A percentile compares a stretch with the other conserved stretches of the same genome.
phyloP scores from a whole-genome alignment of 2,797 vertebrate species.

The Ctenopoma kingsleyae region DNA sequence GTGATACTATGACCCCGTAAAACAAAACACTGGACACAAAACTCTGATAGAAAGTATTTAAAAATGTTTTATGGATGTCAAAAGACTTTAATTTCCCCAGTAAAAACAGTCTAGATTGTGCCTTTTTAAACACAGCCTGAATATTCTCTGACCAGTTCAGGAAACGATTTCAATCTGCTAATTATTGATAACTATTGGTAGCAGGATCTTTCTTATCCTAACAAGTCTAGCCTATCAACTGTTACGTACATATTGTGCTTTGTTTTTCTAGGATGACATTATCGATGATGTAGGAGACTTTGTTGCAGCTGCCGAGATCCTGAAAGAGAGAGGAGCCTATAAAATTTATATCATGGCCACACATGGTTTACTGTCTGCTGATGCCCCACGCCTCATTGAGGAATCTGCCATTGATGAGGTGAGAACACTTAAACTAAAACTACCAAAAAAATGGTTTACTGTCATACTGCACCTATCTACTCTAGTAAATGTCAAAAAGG shows the following conservation, averaged over 20 bases:
- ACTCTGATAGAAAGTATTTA: no score
- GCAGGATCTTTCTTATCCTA: no score
- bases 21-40: no score
- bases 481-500: not conserved
- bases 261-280: conserved; percentile 91
- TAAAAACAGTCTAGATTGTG: no score
- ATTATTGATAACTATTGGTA: no score
- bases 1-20: no score
- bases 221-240: not conserved
- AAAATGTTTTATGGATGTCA: no score
- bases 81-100: no score
- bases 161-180: no score
- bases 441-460: not conserved
- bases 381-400: conserved; percentile 95
- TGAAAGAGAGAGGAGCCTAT: conserved; percentile 98
- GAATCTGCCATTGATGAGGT: conserved; percentile 97
- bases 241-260: not conserved
- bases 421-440: conserved; percentile 8
- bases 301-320: conserved; percentile 96
- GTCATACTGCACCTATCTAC: not conserved
- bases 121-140: no score
- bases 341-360: conserved; percentile 99
- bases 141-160: no score
- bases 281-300: conserved; percentile 98
- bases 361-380: conserved; percentile 95